Base-by-base conservation (phyloP, 2,113 vertebrate genomes). In the Ailuropoda melanoleuca region DNA sequence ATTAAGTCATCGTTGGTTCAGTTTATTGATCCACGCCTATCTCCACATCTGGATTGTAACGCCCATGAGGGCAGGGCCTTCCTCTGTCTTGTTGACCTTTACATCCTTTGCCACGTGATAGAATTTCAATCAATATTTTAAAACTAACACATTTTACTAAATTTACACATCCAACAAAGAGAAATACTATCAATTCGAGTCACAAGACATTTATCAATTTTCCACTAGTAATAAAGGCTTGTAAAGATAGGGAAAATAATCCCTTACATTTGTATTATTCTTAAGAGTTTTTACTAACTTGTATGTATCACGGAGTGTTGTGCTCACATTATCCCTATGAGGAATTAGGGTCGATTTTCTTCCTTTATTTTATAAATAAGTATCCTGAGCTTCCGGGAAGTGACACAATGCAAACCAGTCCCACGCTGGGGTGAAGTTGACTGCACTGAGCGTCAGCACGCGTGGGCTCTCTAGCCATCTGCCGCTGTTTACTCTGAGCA, bases 21-120 rank as follows among this genome's bases (percentile, higher is more conserved):
- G 0, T 31, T 3, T n/a, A 3, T 58, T 31, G 31, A n/a, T 6
- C n/a, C 37, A 39, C 6, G 0, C 21, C 43, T 43, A 9, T 64
- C 68, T 74, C 56, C 11, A 1, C 9, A 24, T 81, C 37, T 23
- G 56, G 24, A 34, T n/a, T 10, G 5, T 21, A 21, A 8, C 11
- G 12, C 6, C 21, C 46, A 1, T 1, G 29, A 92, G 24, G n/a
- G 4, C 56, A 46, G 10, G 3, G 8, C 31, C 4, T 88, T 78
- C 0, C 0, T 43, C 72, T 39, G 8, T 56, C 48, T 9, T 14
- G 1, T 13, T 53, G 39, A 13, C 5, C 8, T 23, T 21, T 75
- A 29, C 0, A 13, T 9, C 34, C 70, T 80, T 87, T 56, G 6
- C 13, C 34, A 56, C 14, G 1, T 12, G 31, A 34, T 55, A 68